These are phyloP conservation scores for Odocoileus virginianus DNA, from an alignment of 2,113 vertebrate genomes.

Conservation along the genomic window DNA sequence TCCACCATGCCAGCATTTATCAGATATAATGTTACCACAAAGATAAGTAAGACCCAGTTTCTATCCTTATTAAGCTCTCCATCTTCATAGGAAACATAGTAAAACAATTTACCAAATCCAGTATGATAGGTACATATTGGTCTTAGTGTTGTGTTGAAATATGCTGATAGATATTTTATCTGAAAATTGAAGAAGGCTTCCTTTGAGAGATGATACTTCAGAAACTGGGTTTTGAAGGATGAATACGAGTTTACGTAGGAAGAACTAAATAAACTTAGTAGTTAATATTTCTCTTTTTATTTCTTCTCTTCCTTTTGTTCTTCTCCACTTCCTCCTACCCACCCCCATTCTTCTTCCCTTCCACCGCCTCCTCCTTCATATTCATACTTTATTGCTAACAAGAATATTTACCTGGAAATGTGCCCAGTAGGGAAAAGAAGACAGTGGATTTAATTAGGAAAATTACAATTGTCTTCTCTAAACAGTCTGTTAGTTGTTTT, in stretches of 20 bases:
- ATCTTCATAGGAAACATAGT: neutral
- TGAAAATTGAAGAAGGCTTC: neutral
- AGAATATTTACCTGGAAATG: neutral
- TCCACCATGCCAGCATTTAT: neutral
- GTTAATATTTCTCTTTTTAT: neutral
- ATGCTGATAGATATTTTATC: neutral
- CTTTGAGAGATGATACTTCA: neutral
- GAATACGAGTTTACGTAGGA: neutral
- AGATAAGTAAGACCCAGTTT: neutral
- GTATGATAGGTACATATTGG: neutral
- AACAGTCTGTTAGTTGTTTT: slow-evolving; percentile 41
- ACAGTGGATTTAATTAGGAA: slow-evolving; percentile 34
- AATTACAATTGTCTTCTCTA: neutral
- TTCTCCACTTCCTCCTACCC: neutral
- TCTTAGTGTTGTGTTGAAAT: neutral
- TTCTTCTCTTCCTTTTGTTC: neutral
- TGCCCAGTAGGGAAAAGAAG: neutral
- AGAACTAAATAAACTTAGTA: neutral
- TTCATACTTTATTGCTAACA: neutral
- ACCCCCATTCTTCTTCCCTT: neutral
- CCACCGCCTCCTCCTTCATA: neutral
- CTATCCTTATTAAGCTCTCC: neutral
- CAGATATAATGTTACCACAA: neutral
- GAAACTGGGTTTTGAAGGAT: slow-evolving; percentile 3
- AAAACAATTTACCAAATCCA: neutral